Evolutionary conservation across 1,140 invertebrate genomes (phyloP).

Genomic region (Lordiphosa collinella): DNA sequence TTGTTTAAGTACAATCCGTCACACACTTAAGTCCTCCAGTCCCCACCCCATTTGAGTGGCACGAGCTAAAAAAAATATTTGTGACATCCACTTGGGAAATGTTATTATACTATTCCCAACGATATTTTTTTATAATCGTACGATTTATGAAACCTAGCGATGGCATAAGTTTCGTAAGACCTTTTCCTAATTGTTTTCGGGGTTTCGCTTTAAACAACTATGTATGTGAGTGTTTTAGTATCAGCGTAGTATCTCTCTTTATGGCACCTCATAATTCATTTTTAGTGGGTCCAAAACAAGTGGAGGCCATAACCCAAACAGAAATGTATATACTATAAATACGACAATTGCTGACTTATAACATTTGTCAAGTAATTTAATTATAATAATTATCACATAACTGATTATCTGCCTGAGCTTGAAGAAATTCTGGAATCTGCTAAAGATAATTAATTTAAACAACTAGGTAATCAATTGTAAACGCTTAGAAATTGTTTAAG

Average conservation of each 20-base stretch:
- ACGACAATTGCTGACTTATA: not conserved
- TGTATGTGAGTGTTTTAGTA: conserved; percentile 18
- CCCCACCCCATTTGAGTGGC: no score
- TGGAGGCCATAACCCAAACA: conserved; percentile 4
- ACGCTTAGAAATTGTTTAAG: no score
- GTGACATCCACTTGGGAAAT: conserved; percentile 42
- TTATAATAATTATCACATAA: no score
- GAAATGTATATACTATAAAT: not conserved
- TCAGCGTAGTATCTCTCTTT: conserved; percentile 43
- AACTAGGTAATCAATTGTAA: no score
- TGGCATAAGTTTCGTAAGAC: conserved; percentile 14
- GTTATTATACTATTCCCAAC: conserved; percentile 25
- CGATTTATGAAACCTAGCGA: conserved; percentile 38
- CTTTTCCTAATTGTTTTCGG: conserved; percentile 15
- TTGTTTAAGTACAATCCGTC: conserved; percentile 5
- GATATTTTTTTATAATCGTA: conserved; percentile 48
- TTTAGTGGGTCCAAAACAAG: conserved; percentile 6
- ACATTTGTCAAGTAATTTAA: no score
- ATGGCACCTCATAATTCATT: conserved; percentile 34
- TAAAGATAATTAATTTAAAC: no score
- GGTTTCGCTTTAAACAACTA: conserved; percentile 3
- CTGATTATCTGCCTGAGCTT: no score
- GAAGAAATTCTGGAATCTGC: no score
- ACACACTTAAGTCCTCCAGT: not conserved
- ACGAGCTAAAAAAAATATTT: conserved; percentile 11